A percentile compares a stretch with the other conserved stretches of the same genome.
phyloP scores from a whole-genome alignment of 2,888 invertebrate species.

The Hirtodrosophila histrioides region DNA sequence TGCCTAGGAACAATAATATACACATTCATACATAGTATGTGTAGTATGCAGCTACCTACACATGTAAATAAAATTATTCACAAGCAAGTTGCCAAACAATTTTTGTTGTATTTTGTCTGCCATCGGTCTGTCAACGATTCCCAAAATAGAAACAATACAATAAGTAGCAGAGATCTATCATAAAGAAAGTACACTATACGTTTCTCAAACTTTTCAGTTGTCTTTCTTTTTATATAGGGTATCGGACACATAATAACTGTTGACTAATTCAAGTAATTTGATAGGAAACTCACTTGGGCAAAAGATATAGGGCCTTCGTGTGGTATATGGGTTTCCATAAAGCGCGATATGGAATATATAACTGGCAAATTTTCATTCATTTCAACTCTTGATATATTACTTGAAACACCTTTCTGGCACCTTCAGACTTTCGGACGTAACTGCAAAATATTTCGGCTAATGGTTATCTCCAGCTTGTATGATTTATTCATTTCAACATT shows the following conservation, averaged over 20 bases:
- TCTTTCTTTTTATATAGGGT: background rate
- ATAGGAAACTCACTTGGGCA: constrained; percentile 57
- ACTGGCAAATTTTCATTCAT: constrained; percentile 73
- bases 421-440: constrained; percentile 24
- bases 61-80: constrained; percentile 12
- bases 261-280: constrained; percentile 9
- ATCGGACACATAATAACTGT: constrained; percentile 4
- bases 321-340: constrained; percentile 66
- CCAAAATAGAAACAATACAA: constrained; percentile 31
- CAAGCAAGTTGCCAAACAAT: constrained; percentile 19
- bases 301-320: constrained; percentile 17
- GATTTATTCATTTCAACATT: constrained; percentile 48
- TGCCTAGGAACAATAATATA: background rate
- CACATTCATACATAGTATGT: background rate
- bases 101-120: constrained; percentile 19
- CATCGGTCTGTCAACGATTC: constrained; percentile 28
- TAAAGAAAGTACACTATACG: background rate
- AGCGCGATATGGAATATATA: constrained; percentile 76
- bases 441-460: constrained; percentile 28
- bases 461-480: constrained; percentile 31
- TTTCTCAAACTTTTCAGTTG: too few relatives aligned
- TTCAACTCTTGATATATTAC: constrained; percentile 31
- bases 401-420: constrained; percentile 15
- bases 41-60: background rate
- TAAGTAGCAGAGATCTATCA: constrained; percentile 10